Percentiles rank a stretch among this genome's conserved stretches.
Evolutionary conservation across 2,888 invertebrate species (phyloP).

Genomic region (Blastobasis lacticolella): DNA sequence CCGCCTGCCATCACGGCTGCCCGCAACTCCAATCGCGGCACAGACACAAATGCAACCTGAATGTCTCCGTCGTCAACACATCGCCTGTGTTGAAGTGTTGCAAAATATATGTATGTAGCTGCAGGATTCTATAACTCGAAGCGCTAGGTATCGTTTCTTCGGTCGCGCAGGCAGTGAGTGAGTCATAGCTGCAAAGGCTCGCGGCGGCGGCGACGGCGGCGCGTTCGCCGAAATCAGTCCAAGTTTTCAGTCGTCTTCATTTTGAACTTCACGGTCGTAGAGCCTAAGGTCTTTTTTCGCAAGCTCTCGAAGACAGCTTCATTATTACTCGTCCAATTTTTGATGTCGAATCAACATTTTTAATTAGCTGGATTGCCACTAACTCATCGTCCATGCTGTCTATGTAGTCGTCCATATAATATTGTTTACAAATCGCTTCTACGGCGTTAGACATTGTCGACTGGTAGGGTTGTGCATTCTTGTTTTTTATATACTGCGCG

Average conservation of each 20-base stretch:
- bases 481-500: too few species aligned
- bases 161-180: conserved; percentile 5
- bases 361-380: too few species aligned
- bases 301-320: conserved; percentile 11
- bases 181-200: too few species aligned
- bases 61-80: conserved; percentile 5
- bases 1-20: too few species aligned
- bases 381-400: conserved; percentile 6
- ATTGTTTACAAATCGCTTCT: conserved; percentile 4
- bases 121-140: conserved; percentile 7
- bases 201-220: conserved; percentile 3
- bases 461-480: too few species aligned
- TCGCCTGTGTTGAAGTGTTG: conserved; percentile 8
- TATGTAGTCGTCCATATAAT: conserved; percentile 14
- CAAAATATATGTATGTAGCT: conserved; percentile 13
- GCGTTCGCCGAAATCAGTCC: conserved; percentile 8
- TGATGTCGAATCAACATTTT: conserved; percentile 13
- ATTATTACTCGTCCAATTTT: too few species aligned
- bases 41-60: conserved; percentile 1
- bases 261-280: too few species aligned
- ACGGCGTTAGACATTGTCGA: too few species aligned
- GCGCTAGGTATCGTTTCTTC: conserved; percentile 6
- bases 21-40: too few species aligned
- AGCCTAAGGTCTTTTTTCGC: conserved; percentile 17
- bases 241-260: conserved; percentile 10